Evolutionary conservation across 35 echinoderm and acorn worm genomes (phyloP).

Genomic region (Diadema setosum): DNA sequence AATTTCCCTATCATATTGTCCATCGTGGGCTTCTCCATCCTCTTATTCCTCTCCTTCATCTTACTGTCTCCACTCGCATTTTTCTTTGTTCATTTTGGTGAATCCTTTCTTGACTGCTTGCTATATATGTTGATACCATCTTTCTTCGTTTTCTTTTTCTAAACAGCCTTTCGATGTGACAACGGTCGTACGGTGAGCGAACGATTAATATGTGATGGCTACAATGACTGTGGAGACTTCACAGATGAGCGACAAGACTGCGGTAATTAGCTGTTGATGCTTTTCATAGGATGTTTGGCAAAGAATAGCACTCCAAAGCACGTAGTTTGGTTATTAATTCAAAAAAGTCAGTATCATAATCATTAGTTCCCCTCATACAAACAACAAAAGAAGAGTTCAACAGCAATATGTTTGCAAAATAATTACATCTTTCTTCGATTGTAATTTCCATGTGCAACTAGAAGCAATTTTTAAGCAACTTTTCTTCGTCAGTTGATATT

Average conservation of each 20-base stretch:
- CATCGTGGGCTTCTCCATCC: too few species aligned
- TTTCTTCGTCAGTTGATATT: too few species aligned
- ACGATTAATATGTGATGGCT: background rate
- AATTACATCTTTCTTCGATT: background rate
- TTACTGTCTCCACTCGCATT: too few species aligned
- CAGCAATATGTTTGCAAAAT: background rate
- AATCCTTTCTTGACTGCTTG: too few species aligned
- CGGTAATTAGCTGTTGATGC: background rate
- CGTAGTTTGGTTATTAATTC: background rate
- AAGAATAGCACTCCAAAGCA: background rate
- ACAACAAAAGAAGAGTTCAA: background rate
- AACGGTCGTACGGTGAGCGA: background rate
- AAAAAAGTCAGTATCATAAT: background rate
- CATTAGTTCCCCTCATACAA: background rate
- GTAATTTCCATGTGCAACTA: background rate
- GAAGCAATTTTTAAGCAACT: too few species aligned
- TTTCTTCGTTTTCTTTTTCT: too few species aligned
- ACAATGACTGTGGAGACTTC: background rate
- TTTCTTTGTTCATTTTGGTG: too few species aligned
- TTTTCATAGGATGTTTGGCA: background rate
- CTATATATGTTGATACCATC: too few species aligned
- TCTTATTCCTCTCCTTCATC: too few species aligned
- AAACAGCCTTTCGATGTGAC: background rate
- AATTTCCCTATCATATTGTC: too few species aligned
- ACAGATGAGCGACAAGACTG: slow-evolving; percentile 8